Evolutionary conservation across 2,888 invertebrate species (phyloP).

Genomic region (Periphyllus acericola): DNA sequence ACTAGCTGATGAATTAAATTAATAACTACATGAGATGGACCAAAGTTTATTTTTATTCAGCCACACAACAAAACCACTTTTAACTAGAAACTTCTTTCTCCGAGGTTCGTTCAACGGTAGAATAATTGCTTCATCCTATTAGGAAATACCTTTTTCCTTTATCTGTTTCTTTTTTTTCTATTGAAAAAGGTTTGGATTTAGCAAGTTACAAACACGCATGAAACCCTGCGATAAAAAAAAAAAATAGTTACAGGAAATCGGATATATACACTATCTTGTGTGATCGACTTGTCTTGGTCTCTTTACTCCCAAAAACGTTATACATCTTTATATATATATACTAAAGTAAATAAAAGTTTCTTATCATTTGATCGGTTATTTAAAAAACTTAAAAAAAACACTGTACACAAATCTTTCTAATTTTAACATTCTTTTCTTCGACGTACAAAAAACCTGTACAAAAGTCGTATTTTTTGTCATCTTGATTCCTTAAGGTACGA

Average conservation of each 20-base stretch:
- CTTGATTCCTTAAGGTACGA: no score
- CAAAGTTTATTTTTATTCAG: neutral
- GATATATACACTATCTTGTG: neutral
- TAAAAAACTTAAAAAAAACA: neutral
- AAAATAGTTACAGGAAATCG: neutral
- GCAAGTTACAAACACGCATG: neutral
- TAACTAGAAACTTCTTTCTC: neutral
- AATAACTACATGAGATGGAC: neutral
- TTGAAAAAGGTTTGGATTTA: conserved; percentile 9
- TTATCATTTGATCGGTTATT: neutral
- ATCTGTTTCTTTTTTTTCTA: neutral
- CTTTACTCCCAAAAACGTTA: neutral
- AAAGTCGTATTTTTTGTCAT: no score
- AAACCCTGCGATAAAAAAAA: neutral
- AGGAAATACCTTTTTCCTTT: neutral
- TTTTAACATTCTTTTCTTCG: neutral
- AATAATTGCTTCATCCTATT: conserved; percentile 22
- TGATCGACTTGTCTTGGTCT: neutral
- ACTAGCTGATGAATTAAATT: neutral
- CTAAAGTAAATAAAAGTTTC: neutral
- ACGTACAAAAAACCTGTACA: neutral
- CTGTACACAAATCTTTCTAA: neutral
- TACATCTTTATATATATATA: neutral
- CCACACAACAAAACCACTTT: neutral
- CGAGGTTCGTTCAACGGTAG: neutral